Evolutionary conservation across 1,140 invertebrate genomes (phyloP), one percentile per base, ranked within the genome.

Genomic region (Argopecten irradians): DNA sequence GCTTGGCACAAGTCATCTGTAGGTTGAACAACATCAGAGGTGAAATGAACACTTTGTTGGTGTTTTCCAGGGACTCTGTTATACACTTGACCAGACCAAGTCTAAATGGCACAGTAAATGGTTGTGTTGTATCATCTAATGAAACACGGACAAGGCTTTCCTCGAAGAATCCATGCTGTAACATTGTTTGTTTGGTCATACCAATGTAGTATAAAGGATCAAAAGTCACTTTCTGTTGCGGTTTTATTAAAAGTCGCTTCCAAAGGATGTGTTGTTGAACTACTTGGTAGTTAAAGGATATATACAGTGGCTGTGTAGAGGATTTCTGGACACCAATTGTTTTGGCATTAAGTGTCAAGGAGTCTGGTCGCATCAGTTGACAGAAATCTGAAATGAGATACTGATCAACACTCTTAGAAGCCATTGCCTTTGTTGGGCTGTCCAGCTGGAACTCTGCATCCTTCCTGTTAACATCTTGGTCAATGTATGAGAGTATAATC

Each of bases 21-120:
- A 94, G 88, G 86, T 93, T 94, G 87, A 94, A 94, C 16, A 92
- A 87, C 11, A 94, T 83, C 33, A 92, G 86, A 34, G 93, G 92
- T n/a, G 93, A 93, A n/a, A 93, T 91, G 86, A 92, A 93, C 14
- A 93, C 91, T 46, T 85, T 91, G 16, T 90, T 90, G 14, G 90
- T 88, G 43, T 85, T 86, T 87, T 90, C 88, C 35, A 92, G 87
- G 28, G 83, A 86, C 19, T 89, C 90, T 19, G 89, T 89, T n/a
- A 94, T 87, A 85, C 92, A 91, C 85, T 94, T 93, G 7, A 94
- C 92, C 71, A 91, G 87, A 7, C 92, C 93, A 86, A 91, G 87
- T 89, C 93, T 92, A 32, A 46, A 88, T 11, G 88, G 43, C 33
- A 90, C 84, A 0, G 86, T 85, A 86, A 82, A 36, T 28, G 88